A percentile compares a stretch with the other conserved stretches of the same genome.
phyloP scores from a whole-genome alignment of 2,113 vertebrate species.

The Larimichthys polyactis region DNA sequence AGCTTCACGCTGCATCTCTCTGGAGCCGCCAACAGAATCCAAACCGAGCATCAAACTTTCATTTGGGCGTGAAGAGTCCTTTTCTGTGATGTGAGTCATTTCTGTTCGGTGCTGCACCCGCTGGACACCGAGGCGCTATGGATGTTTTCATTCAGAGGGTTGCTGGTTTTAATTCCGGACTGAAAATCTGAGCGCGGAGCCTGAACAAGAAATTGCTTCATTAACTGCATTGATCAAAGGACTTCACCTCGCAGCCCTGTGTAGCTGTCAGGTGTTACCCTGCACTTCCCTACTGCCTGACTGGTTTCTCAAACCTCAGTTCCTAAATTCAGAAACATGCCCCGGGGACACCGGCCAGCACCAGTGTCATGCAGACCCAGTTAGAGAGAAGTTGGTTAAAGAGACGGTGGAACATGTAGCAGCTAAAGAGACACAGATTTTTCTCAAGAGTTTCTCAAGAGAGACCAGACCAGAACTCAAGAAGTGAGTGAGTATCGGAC shows the following conservation, averaged over 20 bases:
- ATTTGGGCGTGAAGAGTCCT: background rate
- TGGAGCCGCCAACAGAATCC: slow-evolving; percentile 15
- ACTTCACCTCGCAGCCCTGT: background rate
- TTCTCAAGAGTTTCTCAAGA: no score
- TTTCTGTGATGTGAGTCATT: background rate
- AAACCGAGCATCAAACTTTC: slow-evolving; percentile 7
- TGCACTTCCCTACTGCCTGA: background rate
- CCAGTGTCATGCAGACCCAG: background rate
- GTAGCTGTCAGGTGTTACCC: background rate
- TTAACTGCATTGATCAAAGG: slow-evolving; percentile 5
- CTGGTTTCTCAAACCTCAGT: background rate
- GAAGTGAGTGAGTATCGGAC: no score
- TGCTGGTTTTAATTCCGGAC: background rate
- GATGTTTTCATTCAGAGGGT: background rate
- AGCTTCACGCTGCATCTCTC: background rate
- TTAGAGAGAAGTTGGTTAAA: no score
- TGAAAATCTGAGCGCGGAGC: background rate
- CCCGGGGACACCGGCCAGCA: background rate
- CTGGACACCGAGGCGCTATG: background rate
- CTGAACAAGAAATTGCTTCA: background rate
- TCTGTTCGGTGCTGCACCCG: background rate
- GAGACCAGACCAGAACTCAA: no score
- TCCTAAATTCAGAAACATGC: background rate
- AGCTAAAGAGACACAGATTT: no score
- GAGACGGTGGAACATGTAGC: no score